Evolutionary conservation across 35 echinoderm and acorn worm species (phyloP).

Genomic region (Heliocidaris tuberculata): DNA sequence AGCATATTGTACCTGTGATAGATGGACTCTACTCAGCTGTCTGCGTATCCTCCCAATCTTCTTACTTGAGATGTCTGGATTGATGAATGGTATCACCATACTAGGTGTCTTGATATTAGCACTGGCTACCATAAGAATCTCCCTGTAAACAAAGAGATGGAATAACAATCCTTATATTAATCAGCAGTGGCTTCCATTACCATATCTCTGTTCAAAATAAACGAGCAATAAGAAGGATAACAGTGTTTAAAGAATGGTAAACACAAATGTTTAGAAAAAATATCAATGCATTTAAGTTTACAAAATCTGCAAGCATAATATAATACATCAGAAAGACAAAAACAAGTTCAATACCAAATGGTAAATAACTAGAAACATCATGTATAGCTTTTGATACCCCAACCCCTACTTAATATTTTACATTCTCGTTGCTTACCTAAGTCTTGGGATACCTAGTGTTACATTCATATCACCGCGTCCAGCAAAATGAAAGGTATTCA

Average conservation of each 20-base stretch:
- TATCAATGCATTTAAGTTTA: neutral
- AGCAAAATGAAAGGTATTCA: constrained; percentile 99
- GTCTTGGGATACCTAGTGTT: constrained; percentile 94
- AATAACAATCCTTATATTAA: neutral
- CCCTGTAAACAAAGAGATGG: constrained; percentile 54
- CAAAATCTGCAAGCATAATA: too few relatives aligned
- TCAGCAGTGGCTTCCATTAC: neutral
- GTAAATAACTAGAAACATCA: too few relatives aligned
- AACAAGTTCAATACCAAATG: too few relatives aligned
- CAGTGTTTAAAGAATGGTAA: too few relatives aligned
- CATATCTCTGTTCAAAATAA: neutral
- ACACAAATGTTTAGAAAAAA: neutral
- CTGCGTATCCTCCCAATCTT: constrained; percentile 56
- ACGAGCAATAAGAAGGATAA: neutral
- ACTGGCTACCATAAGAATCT: constrained; percentile 92
- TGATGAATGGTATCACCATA: constrained; percentile 84
- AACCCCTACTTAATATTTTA: too few relatives aligned
- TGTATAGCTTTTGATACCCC: too few relatives aligned
- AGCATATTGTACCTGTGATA: constrained; percentile 52
- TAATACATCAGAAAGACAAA: too few relatives aligned
- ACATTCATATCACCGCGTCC: constrained; percentile 98
- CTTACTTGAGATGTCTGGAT: constrained; percentile 53
- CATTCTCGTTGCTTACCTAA: constrained; percentile 63
- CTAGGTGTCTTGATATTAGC: constrained; percentile 90
- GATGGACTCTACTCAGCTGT: constrained; percentile 68